Evolutionary conservation across 2,113 vertebrate genomes (phyloP).

Genomic region (Alectura lathami): DNA sequence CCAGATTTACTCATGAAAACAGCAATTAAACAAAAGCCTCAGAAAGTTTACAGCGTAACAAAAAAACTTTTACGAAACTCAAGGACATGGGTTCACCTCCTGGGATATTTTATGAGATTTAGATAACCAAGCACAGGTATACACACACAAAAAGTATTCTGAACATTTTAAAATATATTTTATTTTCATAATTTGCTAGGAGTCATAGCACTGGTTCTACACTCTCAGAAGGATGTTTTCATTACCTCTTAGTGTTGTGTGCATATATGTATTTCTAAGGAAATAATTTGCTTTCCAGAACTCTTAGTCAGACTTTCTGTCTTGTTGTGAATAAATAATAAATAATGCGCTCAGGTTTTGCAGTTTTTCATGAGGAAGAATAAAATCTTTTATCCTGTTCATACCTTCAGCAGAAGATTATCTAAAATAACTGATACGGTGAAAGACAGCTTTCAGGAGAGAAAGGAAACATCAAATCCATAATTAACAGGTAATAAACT

Average conservation of each 20-base stretch:
- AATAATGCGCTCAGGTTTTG: not conserved
- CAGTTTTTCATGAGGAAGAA: not conserved
- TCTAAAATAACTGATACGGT: not conserved
- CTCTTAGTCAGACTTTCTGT: not conserved
- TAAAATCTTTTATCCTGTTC: not conserved
- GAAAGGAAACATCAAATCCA: not conserved
- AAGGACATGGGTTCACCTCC: not conserved
- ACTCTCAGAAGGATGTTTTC: not conserved
- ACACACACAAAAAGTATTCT: not conserved
- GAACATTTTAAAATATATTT: not conserved
- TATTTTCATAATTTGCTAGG: not conserved
- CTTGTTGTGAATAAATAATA: constrained; percentile 21
- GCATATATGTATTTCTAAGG: not conserved
- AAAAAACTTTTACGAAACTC: not conserved
- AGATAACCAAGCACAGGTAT: not conserved
- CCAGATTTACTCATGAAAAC: not conserved
- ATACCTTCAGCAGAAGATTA: not conserved
- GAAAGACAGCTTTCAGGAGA: not conserved
- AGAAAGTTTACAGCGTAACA: not conserved
- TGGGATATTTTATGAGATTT: not conserved
- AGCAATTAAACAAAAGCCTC: not conserved
- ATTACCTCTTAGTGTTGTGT: not conserved
- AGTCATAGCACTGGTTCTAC: not conserved
- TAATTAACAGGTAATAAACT: not conserved
- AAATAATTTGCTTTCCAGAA: constrained; percentile 39